phyloP scores from a whole-genome alignment of 2,888 invertebrate genomes.

The Endomychus coccineus region DNA sequence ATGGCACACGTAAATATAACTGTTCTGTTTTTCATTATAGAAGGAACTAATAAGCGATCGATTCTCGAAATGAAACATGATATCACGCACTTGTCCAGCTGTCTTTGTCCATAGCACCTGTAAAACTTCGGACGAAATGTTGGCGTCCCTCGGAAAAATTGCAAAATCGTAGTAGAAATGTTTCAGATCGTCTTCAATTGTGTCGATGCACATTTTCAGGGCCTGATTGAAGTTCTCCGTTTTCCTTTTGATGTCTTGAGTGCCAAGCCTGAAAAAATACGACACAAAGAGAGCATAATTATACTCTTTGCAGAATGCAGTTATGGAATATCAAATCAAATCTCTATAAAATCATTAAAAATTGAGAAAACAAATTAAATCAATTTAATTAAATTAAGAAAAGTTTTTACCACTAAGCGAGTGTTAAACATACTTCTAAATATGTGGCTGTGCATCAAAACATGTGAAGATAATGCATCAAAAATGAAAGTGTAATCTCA shows the following conservation, averaged over 20 bases:
- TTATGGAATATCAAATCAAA: too few relatives aligned
- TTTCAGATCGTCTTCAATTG: conserved; percentile 8
- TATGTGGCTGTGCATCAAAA: too few relatives aligned
- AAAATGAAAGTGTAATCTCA: too few relatives aligned
- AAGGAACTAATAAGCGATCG: conserved; percentile 12
- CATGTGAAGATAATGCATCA: too few relatives aligned
- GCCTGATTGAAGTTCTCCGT: conserved; percentile 10
- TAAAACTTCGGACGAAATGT: conserved; percentile 11
- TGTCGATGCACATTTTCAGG: conserved; percentile 13
- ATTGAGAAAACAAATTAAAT: too few relatives aligned
- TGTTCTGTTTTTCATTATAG: conserved; percentile 10
- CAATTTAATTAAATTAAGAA: too few relatives aligned
- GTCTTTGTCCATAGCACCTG: conserved; percentile 10
- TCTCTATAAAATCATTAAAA: too few relatives aligned
- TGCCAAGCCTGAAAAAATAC: not conserved
- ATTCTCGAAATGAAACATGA: conserved; percentile 14
- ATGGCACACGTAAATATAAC: conserved; percentile 12
- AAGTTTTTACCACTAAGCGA: too few relatives aligned
- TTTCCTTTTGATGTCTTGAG: conserved; percentile 7
- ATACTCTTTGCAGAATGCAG: not conserved
- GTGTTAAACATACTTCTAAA: too few relatives aligned
- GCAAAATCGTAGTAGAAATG: conserved; percentile 11
- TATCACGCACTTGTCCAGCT: conserved; percentile 9
- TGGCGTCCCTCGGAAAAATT: conserved; percentile 12
- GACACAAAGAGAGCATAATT: not conserved